Evolutionary conservation across 2,888 invertebrate species (phyloP).

Genomic region (Schizotus pectinicornis): DNA sequence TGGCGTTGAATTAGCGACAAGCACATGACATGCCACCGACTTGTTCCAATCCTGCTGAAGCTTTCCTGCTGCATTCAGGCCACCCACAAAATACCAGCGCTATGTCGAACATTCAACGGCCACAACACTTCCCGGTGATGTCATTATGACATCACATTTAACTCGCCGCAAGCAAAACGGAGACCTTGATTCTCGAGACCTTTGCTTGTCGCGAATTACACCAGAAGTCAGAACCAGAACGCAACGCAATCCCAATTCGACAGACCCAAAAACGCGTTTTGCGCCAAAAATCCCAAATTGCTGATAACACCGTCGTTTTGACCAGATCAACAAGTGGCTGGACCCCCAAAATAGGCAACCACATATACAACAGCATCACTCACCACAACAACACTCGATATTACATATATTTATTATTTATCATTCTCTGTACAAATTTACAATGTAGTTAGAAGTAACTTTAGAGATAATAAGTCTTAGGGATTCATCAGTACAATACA

Average conservation of each 20-base stretch:
- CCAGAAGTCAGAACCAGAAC: not conserved
- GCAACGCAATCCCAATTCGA: not conserved
- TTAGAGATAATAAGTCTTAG: conserved; percentile 17
- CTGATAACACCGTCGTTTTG: conserved; percentile 4
- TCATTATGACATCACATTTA: conserved; percentile 62
- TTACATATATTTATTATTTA: conserved; percentile 23
- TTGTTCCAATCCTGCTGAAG: not conserved
- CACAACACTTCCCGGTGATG: conserved; percentile 60
- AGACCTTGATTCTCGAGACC: conserved; percentile 54
- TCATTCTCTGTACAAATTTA: conserved; percentile 26
- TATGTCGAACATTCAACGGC: conserved; percentile 33
- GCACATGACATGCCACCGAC: conserved; percentile 26
- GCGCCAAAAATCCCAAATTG: not conserved
- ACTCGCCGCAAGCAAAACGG: conserved; percentile 54
- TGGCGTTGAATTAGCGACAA: conserved; percentile 52
- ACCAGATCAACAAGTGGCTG: conserved; percentile 11
- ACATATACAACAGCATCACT: not conserved
- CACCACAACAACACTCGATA: not conserved
- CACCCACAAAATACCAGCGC: conserved; percentile 35
- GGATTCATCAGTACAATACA: conserved; percentile 19
- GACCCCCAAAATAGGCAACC: conserved; percentile 6
- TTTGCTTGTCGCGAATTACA: conserved; percentile 10
- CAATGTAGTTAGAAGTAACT: conserved; percentile 19
- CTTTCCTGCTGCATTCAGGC: conserved; percentile 21
- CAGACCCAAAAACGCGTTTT: too few relatives aligned